These are phyloP conservation scores for Heliornis fulica DNA, from an alignment of 2,113 vertebrate species.

Conservation along the genomic window DNA sequence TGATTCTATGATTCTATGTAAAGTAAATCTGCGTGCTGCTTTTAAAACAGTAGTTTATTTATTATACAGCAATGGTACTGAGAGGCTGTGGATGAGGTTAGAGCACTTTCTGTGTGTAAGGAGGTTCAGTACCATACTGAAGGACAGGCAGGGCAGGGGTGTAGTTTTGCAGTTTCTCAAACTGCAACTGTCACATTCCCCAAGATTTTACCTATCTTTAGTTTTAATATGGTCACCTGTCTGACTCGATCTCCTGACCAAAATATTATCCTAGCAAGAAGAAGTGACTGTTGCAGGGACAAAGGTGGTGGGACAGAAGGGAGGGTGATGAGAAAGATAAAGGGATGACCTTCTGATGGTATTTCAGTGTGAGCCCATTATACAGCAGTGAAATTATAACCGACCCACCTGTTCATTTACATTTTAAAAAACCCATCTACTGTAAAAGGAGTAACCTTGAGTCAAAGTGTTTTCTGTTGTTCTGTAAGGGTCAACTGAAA, in stretches of 20 bases:
- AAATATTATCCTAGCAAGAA: not conserved
- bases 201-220: not conserved
- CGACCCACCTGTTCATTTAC: not conserved
- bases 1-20: too few species aligned
- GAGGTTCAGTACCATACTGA: not conserved
- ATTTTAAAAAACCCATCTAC: not conserved
- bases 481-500: not conserved
- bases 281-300: not conserved
- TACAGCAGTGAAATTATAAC: not conserved
- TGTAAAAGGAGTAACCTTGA: not conserved
- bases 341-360: not conserved
- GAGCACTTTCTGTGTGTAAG: not conserved
- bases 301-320: fast-evolving
- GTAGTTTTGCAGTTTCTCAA: not conserved
- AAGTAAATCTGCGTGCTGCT: not conserved
- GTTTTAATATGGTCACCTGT: not conserved
- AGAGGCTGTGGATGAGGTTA: not conserved
- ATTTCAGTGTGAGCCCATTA: not conserved
- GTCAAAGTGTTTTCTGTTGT: not conserved
- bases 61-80: not conserved
- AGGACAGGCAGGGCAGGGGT: not conserved
- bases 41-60: not conserved
- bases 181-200: not conserved
- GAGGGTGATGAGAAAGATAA: not conserved
- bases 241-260: not conserved